Evolutionary conservation across 2,113 vertebrate species (phyloP), one percentile per base, ranked within the genome.

Genomic region (Litocranius walleri): DNA sequence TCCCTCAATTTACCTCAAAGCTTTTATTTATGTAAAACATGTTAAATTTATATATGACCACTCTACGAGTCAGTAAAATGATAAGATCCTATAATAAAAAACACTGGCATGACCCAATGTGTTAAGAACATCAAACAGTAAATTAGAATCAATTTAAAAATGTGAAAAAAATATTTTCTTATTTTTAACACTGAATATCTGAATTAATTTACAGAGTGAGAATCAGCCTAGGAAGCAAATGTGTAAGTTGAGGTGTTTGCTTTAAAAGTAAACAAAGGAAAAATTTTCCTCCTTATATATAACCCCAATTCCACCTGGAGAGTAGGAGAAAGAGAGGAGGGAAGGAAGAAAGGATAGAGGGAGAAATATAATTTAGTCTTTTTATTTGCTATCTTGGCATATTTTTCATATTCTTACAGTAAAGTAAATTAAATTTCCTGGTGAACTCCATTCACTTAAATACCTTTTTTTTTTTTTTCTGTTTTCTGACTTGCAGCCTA

Each of bases 341-440:
- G n/a, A 29, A 14, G 14, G 54, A 62, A 14, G 23, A 56, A 61
- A 57, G 2, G 5, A 59, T 17, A 16, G 5, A 54, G 4, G 6
- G 19, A 50, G 25, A 50, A 56, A 88, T 23, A 19, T 16, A 88
- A 54, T 50, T 88, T 45, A 56, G 23, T 50, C 10, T 80, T 84
- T 89, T 81, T 43, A 43, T 3, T 92, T 48, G 10, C 3, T 85
- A 27, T 88, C 91, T 86, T 81, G 29, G 8, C 8, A 59, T 23
- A 57, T 0, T 85, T 88, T 93, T 86, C 27, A 27, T 64, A 86
- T 45, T 13, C 7, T 96, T 45, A 82, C 7, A 85, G 6, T 90
- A 88, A 77, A 89, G 48, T 77, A 97, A 88, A 96, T 93, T 95
- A 82, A 85, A 33, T 95, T 94, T 64, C 45, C 27, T 82, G 33